Evolutionary conservation across 2,797 vertebrate species (phyloP), one percentile per base, ranked within the genome.

Genomic region (Amphiprion clarkii): DNA sequence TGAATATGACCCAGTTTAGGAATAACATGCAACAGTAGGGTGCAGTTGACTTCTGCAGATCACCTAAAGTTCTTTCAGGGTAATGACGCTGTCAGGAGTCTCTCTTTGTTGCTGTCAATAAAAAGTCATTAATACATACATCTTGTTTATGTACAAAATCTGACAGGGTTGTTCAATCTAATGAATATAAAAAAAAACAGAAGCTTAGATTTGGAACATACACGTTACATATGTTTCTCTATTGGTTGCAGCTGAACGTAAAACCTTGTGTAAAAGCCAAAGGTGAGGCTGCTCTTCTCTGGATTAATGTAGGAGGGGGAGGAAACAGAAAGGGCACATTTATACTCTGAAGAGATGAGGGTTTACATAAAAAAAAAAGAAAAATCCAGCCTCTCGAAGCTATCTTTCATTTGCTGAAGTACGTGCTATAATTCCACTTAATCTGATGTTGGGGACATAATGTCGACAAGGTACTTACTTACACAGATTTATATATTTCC

Each of bases 401-500:
- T 62, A 64, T 85, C 79, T 87, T 86, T 87, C 72, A 77, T 86
- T 86, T 88, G 68, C 69, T 75, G 67, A 89, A 84, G 67, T 87
- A 76, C 89, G 61, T 89, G 88, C 70, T 85, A 82, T 90, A 86
- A 88, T 76, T 86, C 86, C 75, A 84, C 75, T 77, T 89, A 85
- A 87, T 92, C 85, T 89, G 80, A 88, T 85, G 74, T 88, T 91
- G 79, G 74, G 68, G 87, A 78, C 76, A 71, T 92, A 81, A 83
- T 67, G 74, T 88, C 40, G 74, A 91, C 80, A 89, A 75, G 79
- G 71, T 91, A 87, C 87, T 89, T 89, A 81, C 73, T 74, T 90
- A 84, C 87, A 89, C 75, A 89, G 82, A 91, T 90, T 88, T 87
- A 78, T 89, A 88, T 89, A 91, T 95, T 92, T 93, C 84, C 85